Base-by-base conservation (phyloP, 1,140 invertebrate species). In the Saccostrea echinata region DNA sequence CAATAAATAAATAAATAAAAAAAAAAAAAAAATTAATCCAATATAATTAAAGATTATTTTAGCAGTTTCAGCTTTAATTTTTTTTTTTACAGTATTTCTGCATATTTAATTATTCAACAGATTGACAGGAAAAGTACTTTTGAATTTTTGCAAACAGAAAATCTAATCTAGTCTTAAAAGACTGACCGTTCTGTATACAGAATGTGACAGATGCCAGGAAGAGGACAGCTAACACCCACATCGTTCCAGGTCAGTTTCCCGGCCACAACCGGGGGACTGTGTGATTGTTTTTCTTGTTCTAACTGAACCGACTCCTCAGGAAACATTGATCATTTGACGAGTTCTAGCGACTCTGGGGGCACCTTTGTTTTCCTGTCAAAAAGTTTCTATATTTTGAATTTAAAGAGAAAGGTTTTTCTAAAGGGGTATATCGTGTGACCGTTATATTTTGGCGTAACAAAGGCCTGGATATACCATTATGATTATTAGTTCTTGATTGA, bases 301-400 rank as follows among this genome's bases (percentile, higher is more conserved):
- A 16, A 33, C 24, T 33, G 68, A 76, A 76, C 68, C 30, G 33
- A 33, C 30, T 27, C 30, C 16, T 30, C 27, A 27, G 2, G 68
- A 27, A 33, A 76, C 68, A 24, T 30, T 3, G 68, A 30, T 33
- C 68, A 76, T 16, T 24, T 33, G 11, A 12, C 27, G 16, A 76
- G 27, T 30, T 16, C 27, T 27, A 30, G 4, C 68, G 27, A 33
- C 68, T 76, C 68, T 33, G 24, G 27, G 68, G 68, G 68, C 27
- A 27, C 68, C 27, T 76, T 76, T 76, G 68, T 76, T 76, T 76
- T 76, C 24, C 68, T 76, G 68, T 76, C 68, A 76, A 27, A 76
- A 76, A 76, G 27, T 76, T 76, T 76, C 27, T 27, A 76, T 30
- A 30, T 76, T 33, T 76, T 30, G 68, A 76, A 76, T 76, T 76